A percentile compares a stretch with the other conserved stretches of the same genome.
Evolutionary conservation across 2,113 vertebrate genomes (phyloP).

Genomic region (Siniperca knerii): DNA sequence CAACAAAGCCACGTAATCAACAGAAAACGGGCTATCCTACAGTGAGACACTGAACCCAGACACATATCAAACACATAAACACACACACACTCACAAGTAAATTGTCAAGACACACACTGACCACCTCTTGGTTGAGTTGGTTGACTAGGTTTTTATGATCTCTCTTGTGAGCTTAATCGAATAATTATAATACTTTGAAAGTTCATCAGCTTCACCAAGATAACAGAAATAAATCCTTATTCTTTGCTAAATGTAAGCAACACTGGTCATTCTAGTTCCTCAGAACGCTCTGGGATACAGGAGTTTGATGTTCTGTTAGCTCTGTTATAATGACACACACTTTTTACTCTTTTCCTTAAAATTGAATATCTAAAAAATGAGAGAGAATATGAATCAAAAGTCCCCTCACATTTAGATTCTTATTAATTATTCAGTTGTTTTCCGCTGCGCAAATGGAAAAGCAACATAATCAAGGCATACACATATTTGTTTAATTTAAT

Average conservation of each 20-base stretch:
- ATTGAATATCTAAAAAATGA: constrained; percentile 9
- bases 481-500: constrained; percentile 52
- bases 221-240: neutral
- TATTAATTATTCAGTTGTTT: constrained; percentile 73
- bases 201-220: neutral
- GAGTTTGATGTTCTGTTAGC: constrained; percentile 5
- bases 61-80: neutral
- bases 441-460: constrained; percentile 45
- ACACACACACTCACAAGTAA: constrained; percentile 1
- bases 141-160: neutral
- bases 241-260: neutral
- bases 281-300: neutral
- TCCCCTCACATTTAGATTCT: constrained; percentile 36
- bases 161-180: neutral
- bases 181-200: neutral
- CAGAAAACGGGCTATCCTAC: constrained; percentile 51
- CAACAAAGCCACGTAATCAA: constrained; percentile 49
- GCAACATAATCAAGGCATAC: constrained; percentile 46
- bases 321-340: constrained; percentile 12
- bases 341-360: neutral
- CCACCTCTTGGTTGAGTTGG: constrained; percentile 4
- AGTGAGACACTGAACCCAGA: neutral
- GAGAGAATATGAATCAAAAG: constrained; percentile 27
- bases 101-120: neutral
- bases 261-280: neutral